A percentile compares a stretch with the other conserved stretches of the same genome.
These are phyloP conservation scores for Xestia rhomboidea DNA, from an alignment of 2,888 invertebrate species.

Conservation along the genomic window DNA sequence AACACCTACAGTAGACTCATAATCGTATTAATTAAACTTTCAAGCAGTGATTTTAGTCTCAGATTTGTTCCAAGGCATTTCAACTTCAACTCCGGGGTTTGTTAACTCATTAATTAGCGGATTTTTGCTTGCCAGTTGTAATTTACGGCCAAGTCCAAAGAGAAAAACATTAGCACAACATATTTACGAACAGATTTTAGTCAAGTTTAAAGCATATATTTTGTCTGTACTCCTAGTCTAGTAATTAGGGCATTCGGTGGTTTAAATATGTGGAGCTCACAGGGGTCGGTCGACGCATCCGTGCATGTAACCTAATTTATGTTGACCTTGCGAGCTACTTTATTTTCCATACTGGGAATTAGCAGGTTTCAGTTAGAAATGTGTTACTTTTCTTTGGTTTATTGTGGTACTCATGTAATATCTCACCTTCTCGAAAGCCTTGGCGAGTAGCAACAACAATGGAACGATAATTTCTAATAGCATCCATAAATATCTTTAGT, in stretches of 20 bases:
- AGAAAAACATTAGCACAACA: not conserved
- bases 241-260: not conserved
- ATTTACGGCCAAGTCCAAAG: constrained; percentile 9
- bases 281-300: constrained; percentile 44
- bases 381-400: not conserved
- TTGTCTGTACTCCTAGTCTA: not conserved
- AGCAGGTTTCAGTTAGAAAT: not conserved
- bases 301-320: constrained; percentile 60
- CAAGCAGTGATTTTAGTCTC: not conserved
- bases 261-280: constrained; percentile 19
- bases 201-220: not conserved
- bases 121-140: constrained; percentile 6
- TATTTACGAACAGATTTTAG: not conserved
- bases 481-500: constrained; percentile 19
- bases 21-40: constrained; percentile 23
- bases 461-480: constrained; percentile 3
- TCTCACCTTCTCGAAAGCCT: constrained; percentile 9
- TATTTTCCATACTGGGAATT: constrained; percentile 16
- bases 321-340: constrained; percentile 51
- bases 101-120: constrained; percentile 23
- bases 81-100: not conserved
- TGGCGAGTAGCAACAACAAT: not conserved
- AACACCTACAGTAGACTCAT: not conserved
- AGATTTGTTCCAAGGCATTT: constrained; percentile 16
- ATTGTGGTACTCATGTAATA: not conserved